Conservation (phyloP, 2,113 vertebrate genomes). For the Paradoxurus hermaphroditus region DNA sequence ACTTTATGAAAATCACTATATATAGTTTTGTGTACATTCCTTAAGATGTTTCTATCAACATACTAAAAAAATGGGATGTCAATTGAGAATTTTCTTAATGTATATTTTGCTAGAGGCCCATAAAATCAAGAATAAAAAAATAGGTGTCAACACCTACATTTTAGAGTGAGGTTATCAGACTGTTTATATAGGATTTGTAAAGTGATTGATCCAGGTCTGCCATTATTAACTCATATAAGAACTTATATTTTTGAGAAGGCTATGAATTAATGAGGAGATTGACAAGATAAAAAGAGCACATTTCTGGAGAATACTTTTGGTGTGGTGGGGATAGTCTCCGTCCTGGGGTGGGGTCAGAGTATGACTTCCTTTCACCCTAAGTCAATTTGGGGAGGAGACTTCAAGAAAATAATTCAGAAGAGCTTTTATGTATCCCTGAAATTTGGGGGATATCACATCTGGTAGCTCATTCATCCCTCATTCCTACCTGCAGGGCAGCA, state of each 20-base stretch:
- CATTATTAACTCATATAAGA: not conserved
- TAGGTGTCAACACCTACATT: not conserved
- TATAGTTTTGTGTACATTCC: not conserved
- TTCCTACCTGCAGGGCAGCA: not conserved
- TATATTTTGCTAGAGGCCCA: not conserved
- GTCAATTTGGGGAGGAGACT: not conserved
- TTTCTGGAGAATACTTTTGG: not conserved
- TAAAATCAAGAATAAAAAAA: not conserved
- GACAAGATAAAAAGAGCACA: not conserved
- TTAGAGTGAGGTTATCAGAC: not conserved
- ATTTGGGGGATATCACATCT: not conserved
- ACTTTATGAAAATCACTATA: not conserved
- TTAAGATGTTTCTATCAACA: not conserved
- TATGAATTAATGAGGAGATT: not conserved
- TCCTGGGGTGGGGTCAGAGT: not conserved
- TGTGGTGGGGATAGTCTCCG: not conserved
- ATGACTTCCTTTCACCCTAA: not conserved
- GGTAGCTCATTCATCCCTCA: not conserved
- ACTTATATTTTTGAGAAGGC: not conserved
- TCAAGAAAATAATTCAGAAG: not conserved
- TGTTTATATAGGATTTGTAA: not conserved
- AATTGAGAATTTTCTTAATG: constrained; percentile 6
- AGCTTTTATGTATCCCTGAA: not conserved
- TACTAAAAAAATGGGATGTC: not conserved
- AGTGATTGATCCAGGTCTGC: not conserved